Evolutionary conservation across 2,888 invertebrate species (phyloP).

Genomic region (Laothoe populi): DNA sequence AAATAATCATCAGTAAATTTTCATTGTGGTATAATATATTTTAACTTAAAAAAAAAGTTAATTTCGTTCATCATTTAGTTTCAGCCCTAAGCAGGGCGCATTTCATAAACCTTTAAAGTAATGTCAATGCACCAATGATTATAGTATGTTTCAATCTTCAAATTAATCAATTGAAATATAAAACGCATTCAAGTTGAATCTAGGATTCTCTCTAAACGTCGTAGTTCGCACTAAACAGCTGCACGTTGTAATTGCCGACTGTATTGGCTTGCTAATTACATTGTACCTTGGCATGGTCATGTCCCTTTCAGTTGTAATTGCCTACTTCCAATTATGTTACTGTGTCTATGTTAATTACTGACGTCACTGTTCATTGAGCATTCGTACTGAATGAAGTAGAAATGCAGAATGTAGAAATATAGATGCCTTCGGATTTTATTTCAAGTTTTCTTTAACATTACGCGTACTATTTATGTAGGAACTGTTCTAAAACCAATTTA

Average conservation of each 20-base stretch:
- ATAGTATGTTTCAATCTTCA: too few species aligned
- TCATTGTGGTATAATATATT: too few species aligned
- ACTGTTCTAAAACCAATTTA: too few species aligned
- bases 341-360: slow-evolving; percentile 20
- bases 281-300: slow-evolving; percentile 19
- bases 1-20: too few species aligned
- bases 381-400: slow-evolving; percentile 11
- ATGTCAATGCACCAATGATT: too few species aligned
- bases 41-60: too few species aligned
- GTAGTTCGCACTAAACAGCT: neutral
- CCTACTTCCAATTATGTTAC: slow-evolving; percentile 17
- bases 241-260: slow-evolving; percentile 1
- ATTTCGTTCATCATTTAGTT: too few species aligned
- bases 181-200: neutral
- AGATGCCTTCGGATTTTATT: neutral
- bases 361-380: slow-evolving; percentile 16
- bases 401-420: neutral
- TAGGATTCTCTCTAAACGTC: neutral
- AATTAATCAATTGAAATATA: neutral
- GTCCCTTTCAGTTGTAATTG: slow-evolving; percentile 24
- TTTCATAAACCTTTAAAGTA: too few species aligned
- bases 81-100: too few species aligned
- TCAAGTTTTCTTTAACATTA: too few species aligned
- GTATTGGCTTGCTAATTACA: slow-evolving; percentile 24
- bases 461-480: too few species aligned